Percentiles rank a stretch among this genome's conserved stretches.
Conservation (phyloP, 2,113 vertebrate genomes). For the Equus quagga region DNA sequence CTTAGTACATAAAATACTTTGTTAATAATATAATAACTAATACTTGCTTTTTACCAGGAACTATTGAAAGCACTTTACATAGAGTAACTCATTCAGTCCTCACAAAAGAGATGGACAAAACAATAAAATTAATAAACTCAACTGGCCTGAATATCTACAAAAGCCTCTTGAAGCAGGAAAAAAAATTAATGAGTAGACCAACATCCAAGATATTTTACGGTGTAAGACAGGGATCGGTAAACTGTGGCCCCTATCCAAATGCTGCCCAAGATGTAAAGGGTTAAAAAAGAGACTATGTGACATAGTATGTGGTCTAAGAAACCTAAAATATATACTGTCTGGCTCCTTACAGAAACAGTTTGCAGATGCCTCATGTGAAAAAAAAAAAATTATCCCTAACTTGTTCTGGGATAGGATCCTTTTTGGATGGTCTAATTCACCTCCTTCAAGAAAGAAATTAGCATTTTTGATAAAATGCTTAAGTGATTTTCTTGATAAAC, state of each 20-base stretch:
- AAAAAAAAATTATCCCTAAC: background rate
- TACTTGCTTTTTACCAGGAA: background rate
- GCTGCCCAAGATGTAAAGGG: background rate
- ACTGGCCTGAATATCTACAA: background rate
- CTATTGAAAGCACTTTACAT: background rate
- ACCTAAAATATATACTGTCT: background rate
- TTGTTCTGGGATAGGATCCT: background rate
- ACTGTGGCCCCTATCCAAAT: background rate
- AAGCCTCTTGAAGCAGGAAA: background rate
- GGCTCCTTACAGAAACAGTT: background rate
- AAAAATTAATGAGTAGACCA: background rate
- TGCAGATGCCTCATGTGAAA: background rate
- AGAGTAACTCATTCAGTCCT: background rate
- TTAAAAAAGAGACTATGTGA: background rate
- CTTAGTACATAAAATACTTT: background rate
- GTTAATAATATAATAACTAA: background rate
- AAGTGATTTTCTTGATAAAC: slow-evolving; percentile 68
- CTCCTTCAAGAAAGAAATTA: slow-evolving; percentile 45
- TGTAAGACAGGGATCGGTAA: background rate
- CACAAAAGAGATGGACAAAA: background rate
- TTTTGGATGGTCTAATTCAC: background rate
- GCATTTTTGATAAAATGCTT: slow-evolving; percentile 50
- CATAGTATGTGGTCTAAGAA: background rate
- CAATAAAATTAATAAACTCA: background rate
- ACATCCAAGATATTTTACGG: background rate